Evolutionary conservation across 2,113 vertebrate genomes (phyloP).

Genomic region (Cyprinodon variegatus): DNA sequence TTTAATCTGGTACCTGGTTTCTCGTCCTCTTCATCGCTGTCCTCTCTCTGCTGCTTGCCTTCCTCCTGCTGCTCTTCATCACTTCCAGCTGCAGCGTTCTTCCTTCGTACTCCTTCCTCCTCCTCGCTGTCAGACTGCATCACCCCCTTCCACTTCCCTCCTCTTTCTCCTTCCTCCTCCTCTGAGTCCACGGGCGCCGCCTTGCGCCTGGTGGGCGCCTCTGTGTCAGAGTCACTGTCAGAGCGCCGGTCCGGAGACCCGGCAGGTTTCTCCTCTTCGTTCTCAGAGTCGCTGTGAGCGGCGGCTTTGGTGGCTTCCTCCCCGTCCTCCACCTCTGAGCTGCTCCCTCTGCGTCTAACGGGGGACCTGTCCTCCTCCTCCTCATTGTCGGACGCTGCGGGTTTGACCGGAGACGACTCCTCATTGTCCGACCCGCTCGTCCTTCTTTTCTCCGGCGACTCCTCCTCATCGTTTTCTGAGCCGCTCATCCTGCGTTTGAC

Average conservation of each 20-base stretch:
- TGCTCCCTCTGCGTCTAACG: conserved; percentile 54
- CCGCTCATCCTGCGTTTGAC: conserved; percentile 5
- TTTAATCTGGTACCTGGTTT: conserved; percentile 73
- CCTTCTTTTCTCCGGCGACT: conserved; percentile 43
- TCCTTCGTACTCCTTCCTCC: conserved; percentile 42
- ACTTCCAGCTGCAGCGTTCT: conserved; percentile 59
- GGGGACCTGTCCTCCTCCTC: conserved; percentile 11
- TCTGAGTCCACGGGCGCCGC: conserved; percentile 78
- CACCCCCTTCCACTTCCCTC: conserved; percentile 63
- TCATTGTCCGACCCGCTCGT: conserved; percentile 52
- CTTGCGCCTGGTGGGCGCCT: conserved; percentile 66
- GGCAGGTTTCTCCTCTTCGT: conserved; percentile 22
- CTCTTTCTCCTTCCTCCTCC: conserved; percentile 61
- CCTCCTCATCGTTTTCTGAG: not conserved
- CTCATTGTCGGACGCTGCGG: conserved; percentile 11
- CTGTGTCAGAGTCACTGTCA: conserved; percentile 79
- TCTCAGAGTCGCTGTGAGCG: not conserved
- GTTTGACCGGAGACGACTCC: conserved; percentile 37
- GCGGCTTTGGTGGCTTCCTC: conserved; percentile 39
- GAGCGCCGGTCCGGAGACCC: not conserved
- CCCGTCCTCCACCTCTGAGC: conserved; percentile 64
- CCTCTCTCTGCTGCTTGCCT: conserved; percentile 66
- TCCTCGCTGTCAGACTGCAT: conserved; percentile 77
- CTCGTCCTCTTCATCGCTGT: conserved; percentile 86
- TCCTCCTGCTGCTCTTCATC: conserved; percentile 66